Evolutionary conservation across 2,113 vertebrate species (phyloP), one percentile per base, ranked within the genome.

Genomic region (Reinhardtius hippoglossoides): DNA sequence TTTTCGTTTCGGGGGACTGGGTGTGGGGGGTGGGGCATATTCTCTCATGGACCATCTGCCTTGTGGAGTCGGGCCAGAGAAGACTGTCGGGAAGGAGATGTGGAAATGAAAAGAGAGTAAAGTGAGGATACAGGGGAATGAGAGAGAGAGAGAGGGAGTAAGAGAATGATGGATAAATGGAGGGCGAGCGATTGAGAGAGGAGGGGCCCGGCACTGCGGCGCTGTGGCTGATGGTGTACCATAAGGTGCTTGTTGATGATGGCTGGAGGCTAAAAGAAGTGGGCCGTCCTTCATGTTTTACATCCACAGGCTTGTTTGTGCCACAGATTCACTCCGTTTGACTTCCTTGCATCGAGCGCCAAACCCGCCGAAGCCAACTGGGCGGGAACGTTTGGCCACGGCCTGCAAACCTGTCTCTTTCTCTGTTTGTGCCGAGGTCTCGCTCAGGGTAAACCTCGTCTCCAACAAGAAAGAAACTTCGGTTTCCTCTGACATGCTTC

Each of bases 41-140:
- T 91, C 81, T 88, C 64, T 77, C 74, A 77, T 70, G 71, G 83
- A 89, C 92, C 88, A 88, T 92, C 90, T 92, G 92, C 76, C 85
- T 85, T 84, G 46, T 50, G 65, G 85, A 88, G 90, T 54, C 55
- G 35, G 68, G 91, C 92, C 92, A 93, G 86, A 66, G 57, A 82
- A 78, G 85, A 85, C 79, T n/a, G 78, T 18, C 77, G 78, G 61
- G 63, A 71, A 74, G 71, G 67, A 80, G 46, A 69, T 23, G 31
- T 66, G 40, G 24, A 76, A 71, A 52, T 57, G 50, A 70, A 21
- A 55, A 46, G 18, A 54, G 63, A 26, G 73, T 55, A 60, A 56
- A 65, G n/a, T 46, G 67, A 83, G 78, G 67, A 83, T 23, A 44
- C 15, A 18, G 26, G 23, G 5, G 27, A 31, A 31, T 31, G 27